Base-by-base conservation (phyloP, 2,888 invertebrate species). In the Mamestra brassicae region DNA sequence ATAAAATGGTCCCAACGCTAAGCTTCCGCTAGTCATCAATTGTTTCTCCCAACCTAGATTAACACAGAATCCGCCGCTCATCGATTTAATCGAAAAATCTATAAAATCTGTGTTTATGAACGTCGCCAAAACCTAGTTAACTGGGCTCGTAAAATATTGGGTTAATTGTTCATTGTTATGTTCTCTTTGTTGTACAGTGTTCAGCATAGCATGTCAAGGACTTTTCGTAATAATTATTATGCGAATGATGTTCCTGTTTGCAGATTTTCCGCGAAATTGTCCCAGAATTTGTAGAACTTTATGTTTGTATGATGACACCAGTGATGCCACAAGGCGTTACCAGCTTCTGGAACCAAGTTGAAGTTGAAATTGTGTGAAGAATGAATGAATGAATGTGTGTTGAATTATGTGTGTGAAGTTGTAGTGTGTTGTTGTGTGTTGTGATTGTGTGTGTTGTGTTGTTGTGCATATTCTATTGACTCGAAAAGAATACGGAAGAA, bases 111-210 rank as follows among this genome's bases (percentile, higher is more conserved):
- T 69, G 65, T 69, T 83, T 72, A 84, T 60, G 69, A 70, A 63
- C 78, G 81, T 81, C 71, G 72, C 78, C 75, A 79, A 68, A 81
- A 76, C 71, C 71, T 65, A 77, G 71, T 76, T 74, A 64, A 34
- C 54, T 17, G 34, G 34, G 45, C 2, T 75, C 79, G 70, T 84
- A 61, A 76, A 86, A 85, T 86, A 85, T 72, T 76, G 47, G 84
- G 83, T 83, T 84, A 81, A 85, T 86, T 83, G 77, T 76, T 66
- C 67, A 76, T 85, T 85, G 77, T 80, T 73, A 45, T 65, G 76
- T 77, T 63, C 64, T 67, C 74, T 61, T 78, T 74, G 63, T 80
- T 63, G 60, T 58, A 57, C 64, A 78, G 58, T 75, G 70, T 76
- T 66, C 71, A 55, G 45, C 26, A 67, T 72, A 79, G 70, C n/a